phyloP scores from a whole-genome alignment of 2,113 vertebrate genomes.

The Nymphicus hollandicus region DNA sequence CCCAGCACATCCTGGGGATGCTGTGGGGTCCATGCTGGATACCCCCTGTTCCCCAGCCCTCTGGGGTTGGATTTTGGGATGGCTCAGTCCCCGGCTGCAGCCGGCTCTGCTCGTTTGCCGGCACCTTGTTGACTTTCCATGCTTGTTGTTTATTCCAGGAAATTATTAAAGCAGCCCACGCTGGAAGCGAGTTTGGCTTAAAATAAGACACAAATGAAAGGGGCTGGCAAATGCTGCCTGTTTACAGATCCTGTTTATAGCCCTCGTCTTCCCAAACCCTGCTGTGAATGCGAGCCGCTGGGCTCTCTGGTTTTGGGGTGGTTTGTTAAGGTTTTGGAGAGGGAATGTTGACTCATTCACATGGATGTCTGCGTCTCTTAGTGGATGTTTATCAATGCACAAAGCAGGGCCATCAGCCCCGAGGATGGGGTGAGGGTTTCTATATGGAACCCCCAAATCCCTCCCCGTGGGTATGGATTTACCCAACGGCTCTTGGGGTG shows the following conservation, averaged over 20 bases:
- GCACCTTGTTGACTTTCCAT: constrained; percentile 46
- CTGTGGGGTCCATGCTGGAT: rapidly evolving
- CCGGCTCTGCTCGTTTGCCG: neutral
- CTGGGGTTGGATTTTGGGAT: neutral
- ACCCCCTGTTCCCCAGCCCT: neutral
- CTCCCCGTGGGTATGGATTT: neutral
- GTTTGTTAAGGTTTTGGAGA: neutral
- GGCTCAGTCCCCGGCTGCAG: neutral
- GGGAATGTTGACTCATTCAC: rapidly evolving
- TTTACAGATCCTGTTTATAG: neutral
- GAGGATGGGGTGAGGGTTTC: neutral
- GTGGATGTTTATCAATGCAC: neutral
- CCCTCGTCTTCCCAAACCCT: neutral
- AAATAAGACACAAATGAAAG: neutral
- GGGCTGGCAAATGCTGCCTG: rapidly evolving
- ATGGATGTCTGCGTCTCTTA: neutral
- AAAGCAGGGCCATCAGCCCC: neutral
- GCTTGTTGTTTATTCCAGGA: constrained; percentile 59
- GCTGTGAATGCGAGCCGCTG: rapidly evolving
- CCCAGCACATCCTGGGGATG: neutral
- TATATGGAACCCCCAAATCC: neutral
- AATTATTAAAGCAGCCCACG: constrained; percentile 49
- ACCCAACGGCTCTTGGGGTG: rapidly evolving
- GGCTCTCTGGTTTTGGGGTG: neutral
- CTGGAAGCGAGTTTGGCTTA: constrained; percentile 8